Evolutionary conservation across 2,888 invertebrate species (phyloP).

Genomic region (Parelbella ahira): DNA sequence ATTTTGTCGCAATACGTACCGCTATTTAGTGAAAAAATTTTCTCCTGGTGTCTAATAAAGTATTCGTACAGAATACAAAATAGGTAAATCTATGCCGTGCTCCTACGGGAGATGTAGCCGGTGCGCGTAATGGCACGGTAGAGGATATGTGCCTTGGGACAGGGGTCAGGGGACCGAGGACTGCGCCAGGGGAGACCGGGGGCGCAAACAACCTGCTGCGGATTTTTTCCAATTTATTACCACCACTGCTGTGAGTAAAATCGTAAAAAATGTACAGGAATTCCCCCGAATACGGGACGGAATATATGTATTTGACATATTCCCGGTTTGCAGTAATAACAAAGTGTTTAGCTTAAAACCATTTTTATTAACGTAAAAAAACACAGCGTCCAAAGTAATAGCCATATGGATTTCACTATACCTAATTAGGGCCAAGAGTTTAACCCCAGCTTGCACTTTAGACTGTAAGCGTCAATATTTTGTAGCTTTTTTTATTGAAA

Average conservation of each 20-base stretch:
- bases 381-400: too few relatives aligned
- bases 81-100: slow-evolving; percentile 5
- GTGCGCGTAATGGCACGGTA: slow-evolving; percentile 43
- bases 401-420: too few relatives aligned
- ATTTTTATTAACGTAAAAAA: too few relatives aligned
- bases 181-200: slow-evolving; percentile 11
- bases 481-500: too few relatives aligned
- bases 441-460: too few relatives aligned
- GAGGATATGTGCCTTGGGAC: slow-evolving; percentile 34
- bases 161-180: slow-evolving; percentile 26
- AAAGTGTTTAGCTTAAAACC: too few relatives aligned
- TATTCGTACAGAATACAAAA: slow-evolving; percentile 10
- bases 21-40: slow-evolving; percentile 6
- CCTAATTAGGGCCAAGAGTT: too few relatives aligned
- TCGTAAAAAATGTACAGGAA: slow-evolving; percentile 22
- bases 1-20: slow-evolving; percentile 6
- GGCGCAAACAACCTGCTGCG: slow-evolving; percentile 36
- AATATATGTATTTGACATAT: slow-evolving; percentile 19
- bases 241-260: slow-evolving; percentile 32
- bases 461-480: too few relatives aligned
- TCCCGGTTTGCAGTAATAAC: too few relatives aligned
- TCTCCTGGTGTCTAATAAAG: slow-evolving; percentile 10
- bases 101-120: slow-evolving; percentile 35
- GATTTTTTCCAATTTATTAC: slow-evolving; percentile 30
- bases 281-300: slow-evolving; percentile 10